Percentiles rank a stretch among this genome's conserved stretches.
These are phyloP conservation scores for Pseudoatta argentina DNA, from an alignment of 1,140 invertebrate species.

Conservation along the genomic window DNA sequence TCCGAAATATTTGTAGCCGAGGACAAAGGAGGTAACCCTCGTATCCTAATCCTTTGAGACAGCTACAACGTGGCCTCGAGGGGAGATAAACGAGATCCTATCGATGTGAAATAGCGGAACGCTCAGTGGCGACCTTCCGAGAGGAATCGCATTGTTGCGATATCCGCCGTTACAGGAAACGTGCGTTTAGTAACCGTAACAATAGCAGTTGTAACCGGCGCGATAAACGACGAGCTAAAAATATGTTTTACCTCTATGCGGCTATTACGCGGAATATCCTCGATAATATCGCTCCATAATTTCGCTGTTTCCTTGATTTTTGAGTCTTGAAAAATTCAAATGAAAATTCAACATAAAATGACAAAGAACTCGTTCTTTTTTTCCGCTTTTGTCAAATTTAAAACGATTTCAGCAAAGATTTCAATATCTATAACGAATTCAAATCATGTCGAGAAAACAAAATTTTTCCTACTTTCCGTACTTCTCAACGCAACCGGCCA, in stretches of 20 bases:
- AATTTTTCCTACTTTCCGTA: background rate
- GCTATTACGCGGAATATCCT: background rate
- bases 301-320: background rate
- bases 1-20: constrained; percentile 54
- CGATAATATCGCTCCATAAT: background rate
- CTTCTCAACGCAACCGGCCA: constrained; percentile 5
- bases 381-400: background rate
- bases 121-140: constrained; percentile 47
- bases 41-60: constrained; percentile 61
- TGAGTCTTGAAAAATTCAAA: background rate
- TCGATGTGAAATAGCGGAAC: constrained; percentile 59
- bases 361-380: background rate
- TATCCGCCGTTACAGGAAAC: constrained; percentile 50
- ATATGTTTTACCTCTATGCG: constrained; percentile 14
- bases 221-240: constrained; percentile 20
- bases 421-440: background rate
- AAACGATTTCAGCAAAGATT: constrained; percentile 13
- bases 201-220: constrained; percentile 29
- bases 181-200: constrained; percentile 49
- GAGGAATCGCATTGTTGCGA: constrained; percentile 53
- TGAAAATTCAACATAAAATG: constrained; percentile 1
- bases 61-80: constrained; percentile 20
- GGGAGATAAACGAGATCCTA: constrained; percentile 63
- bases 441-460: background rate
- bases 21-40: constrained; percentile 47